These are phyloP conservation scores for Pluvialis apricaria DNA, from an alignment of 2,113 vertebrate genomes.

Conservation along the genomic window DNA sequence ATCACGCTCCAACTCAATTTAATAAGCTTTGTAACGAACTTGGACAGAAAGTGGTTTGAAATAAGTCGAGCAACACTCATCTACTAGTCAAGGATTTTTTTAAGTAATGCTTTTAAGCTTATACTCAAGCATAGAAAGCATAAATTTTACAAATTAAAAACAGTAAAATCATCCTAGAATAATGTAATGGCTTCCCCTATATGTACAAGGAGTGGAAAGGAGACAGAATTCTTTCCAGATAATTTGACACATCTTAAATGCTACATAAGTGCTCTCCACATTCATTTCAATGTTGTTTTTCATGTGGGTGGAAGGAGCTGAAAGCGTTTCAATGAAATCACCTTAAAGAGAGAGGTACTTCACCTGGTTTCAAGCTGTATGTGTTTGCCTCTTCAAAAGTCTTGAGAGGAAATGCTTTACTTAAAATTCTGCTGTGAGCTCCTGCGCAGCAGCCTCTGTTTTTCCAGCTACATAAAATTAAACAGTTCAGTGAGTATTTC, in stretches of 20 bases:
- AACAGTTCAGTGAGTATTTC: neutral
- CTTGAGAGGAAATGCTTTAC: neutral
- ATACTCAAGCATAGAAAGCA: constrained; percentile 54
- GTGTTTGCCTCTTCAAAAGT: neutral
- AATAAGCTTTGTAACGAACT: constrained; percentile 35
- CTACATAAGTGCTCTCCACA: neutral
- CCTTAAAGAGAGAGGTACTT: neutral
- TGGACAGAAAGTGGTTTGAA: constrained; percentile 41
- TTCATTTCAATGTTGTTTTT: neutral
- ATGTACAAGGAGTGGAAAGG: constrained; percentile 18
- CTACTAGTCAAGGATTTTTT: constrained; percentile 28
- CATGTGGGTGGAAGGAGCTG: neutral
- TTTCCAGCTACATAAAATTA: neutral
- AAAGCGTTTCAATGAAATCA: neutral
- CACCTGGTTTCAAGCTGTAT: neutral
- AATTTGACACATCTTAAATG: neutral
- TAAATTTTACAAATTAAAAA: constrained; percentile 45
- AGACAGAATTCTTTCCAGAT: neutral
- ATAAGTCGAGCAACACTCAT: constrained; percentile 1
- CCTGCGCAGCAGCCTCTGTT: neutral
- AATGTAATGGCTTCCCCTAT: constrained; percentile 25
- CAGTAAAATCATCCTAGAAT: constrained; percentile 16
- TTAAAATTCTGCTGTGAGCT: neutral
- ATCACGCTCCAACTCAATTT: constrained; percentile 45
- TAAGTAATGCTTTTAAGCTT: constrained; percentile 52